A percentile compares a stretch with the other conserved stretches of the same genome.
Evolutionary conservation across 2,888 invertebrate genomes (phyloP).

Genomic region (Carabus problematicus): DNA sequence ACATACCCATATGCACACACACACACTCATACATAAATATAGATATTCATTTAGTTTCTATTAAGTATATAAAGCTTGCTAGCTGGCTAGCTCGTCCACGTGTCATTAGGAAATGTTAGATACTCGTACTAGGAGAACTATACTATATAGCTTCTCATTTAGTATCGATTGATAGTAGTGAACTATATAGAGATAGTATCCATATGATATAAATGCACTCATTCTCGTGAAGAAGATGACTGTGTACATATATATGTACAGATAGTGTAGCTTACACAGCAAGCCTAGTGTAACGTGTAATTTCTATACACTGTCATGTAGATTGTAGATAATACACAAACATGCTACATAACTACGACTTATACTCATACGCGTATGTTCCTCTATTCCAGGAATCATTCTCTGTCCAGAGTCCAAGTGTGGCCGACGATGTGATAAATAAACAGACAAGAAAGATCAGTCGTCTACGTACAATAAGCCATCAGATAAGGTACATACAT

Average conservation of each 20-base stretch:
- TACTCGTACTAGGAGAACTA: no score
- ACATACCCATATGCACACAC: no score
- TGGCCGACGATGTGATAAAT: conserved; percentile 62
- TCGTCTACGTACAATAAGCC: conserved; percentile 74
- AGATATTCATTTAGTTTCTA: conserved; percentile 32
- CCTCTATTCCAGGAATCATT: conserved; percentile 62
- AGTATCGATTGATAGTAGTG: conserved; percentile 1
- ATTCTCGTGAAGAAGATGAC: no score
- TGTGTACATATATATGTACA: conserved; percentile 30
- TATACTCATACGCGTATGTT: background rate
- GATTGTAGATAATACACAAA: no score
- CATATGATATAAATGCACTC: no score
- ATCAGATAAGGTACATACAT: conserved; percentile 72
- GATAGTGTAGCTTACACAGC: no score
- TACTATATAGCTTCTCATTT: background rate
- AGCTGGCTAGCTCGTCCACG: conserved; percentile 1
- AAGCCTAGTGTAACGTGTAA: conserved; percentile 32
- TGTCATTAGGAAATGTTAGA: no score
- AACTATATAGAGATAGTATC: no score
- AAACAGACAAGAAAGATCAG: conserved; percentile 69
- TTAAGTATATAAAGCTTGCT: conserved; percentile 29
- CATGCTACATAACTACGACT: no score
- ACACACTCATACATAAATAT: background rate
- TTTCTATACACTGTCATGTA: conserved; percentile 3
- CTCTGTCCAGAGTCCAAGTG: conserved; percentile 69